A percentile compares a stretch with the other conserved stretches of the same genome.
Conservation (phyloP, 2,888 invertebrate species). For the Podotricha telesiphe region DNA sequence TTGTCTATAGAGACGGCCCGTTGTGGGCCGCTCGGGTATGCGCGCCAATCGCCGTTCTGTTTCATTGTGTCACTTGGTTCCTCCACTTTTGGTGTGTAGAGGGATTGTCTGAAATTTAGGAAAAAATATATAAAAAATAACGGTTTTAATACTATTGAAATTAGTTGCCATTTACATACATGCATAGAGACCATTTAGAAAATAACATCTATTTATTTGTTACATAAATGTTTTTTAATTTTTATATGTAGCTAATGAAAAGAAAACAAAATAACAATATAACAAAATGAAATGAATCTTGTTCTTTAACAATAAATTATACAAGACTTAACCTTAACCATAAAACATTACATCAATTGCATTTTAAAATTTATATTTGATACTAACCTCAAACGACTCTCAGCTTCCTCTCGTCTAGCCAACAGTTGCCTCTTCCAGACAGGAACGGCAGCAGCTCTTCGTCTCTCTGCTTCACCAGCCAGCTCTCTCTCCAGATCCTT, state of each 20-base stretch:
- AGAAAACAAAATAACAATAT: too few relatives aligned
- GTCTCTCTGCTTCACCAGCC: conserved; percentile 92
- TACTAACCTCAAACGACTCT: conserved; percentile 88
- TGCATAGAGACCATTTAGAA: too few relatives aligned
- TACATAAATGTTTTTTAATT: too few relatives aligned
- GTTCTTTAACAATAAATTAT: too few relatives aligned
- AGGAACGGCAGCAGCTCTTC: conserved; percentile 93
- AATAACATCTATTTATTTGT: too few relatives aligned
- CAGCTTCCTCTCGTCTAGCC: conserved; percentile 90
- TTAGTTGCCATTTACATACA: too few relatives aligned
- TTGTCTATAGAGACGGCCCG: conserved; percentile 86
- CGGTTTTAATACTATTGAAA: background rate
- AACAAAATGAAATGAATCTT: too few relatives aligned
- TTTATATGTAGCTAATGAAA: too few relatives aligned
- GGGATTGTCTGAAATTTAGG: conserved; percentile 80
- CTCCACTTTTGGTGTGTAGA: conserved; percentile 89
- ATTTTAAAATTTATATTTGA: background rate
- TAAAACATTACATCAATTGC: too few relatives aligned
- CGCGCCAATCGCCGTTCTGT: conserved; percentile 72
- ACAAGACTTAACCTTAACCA: too few relatives aligned
- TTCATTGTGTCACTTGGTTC: conserved; percentile 72
- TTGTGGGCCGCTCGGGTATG: conserved; percentile 70
- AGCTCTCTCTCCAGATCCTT: conserved; percentile 95
- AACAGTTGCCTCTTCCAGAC: conserved; percentile 97
- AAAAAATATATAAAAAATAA: background rate